Percentiles rank a stretch among this genome's conserved stretches.
These are phyloP conservation scores for Leptogaster cylindrica DNA, from an alignment of 2,888 invertebrate genomes.

Conservation along the genomic window DNA sequence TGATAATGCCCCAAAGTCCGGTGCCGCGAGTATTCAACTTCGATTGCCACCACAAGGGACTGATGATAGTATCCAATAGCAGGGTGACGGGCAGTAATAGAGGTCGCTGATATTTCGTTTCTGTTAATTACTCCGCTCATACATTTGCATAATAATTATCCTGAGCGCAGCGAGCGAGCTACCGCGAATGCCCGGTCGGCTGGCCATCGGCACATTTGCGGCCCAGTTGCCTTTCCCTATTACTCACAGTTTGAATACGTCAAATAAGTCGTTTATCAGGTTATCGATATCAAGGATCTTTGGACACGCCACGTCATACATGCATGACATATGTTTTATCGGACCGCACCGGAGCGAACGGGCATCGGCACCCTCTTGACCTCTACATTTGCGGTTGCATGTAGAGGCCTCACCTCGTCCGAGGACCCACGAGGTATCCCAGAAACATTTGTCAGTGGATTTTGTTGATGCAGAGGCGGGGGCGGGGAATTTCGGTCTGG, in stretches of 20 bases:
- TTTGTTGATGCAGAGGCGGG: constrained; percentile 8
- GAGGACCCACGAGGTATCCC: neutral
- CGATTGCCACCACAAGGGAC: constrained; percentile 15
- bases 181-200: constrained; percentile 10
- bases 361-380: constrained; percentile 43
- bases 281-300: constrained; percentile 48
- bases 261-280: constrained; percentile 45
- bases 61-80: constrained; percentile 44
- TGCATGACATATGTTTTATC: constrained; percentile 46
- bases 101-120: constrained; percentile 44
- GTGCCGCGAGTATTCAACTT: constrained; percentile 11
- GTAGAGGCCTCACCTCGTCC: neutral
- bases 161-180: constrained; percentile 41
- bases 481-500: too few species aligned
- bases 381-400: constrained; percentile 37
- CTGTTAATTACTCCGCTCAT: constrained; percentile 48
- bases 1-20: constrained; percentile 32
- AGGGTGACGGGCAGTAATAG: constrained; percentile 30
- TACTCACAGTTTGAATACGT: constrained; percentile 46
- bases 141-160: constrained; percentile 49
- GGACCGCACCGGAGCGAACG: constrained; percentile 14
- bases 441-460: constrained; percentile 44
- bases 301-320: constrained; percentile 46
- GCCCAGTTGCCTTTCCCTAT: constrained; percentile 29
- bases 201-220: constrained; percentile 27